Evolutionary conservation across 2,888 invertebrate species (phyloP), one percentile per base, ranked within the genome.

Genomic region (Zygogramma bicolorata): DNA sequence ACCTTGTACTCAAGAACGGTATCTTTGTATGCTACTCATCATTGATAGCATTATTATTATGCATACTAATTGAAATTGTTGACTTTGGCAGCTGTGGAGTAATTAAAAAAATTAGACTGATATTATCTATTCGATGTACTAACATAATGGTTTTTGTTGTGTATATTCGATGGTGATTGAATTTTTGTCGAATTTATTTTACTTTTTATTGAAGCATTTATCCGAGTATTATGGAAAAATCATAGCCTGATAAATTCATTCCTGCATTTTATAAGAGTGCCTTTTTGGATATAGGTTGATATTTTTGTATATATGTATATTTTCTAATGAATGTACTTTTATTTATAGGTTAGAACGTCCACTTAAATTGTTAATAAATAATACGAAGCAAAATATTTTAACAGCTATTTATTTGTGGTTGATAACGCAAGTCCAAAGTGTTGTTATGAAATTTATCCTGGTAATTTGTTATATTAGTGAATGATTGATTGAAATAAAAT

Each of bases 271-370:
- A 20, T 67, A 61, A 57, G 31, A 34, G 72, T 72, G 72, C 72
- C 72, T 72, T 72, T n/a, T 65, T 46, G 46, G 49, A 57, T 65
- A 69, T 60, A 15, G 20, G 49, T 61, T 38, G 46, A 27, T 62
- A 63, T 74, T 66, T 73, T 70, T 74, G 74, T 74, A 74, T 46
- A 74, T 74, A 74, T 74, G 74, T 74, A 74, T 71, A 74, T 74
- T 74, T 74, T 67, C 42, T 68, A 65, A 61, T 49, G 31, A 68
- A 66, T 68, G 68, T 70, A 74, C 70, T 71, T 38, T 0, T 13
- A 7, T 38, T 74, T 73, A 57, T 46, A 49, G 27, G 15, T 58
- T 65, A 70, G 70, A 60, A 46, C 57, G 58, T 65, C 53, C 31
- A 58, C 34, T 22, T 65, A 60, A 53, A 42, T 67, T 62, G 46